A percentile compares a stretch with the other conserved stretches of the same genome.
These are phyloP conservation scores for Gadopsis bispinosus DNA, from an alignment of 2,797 vertebrate genomes.

Conservation along the genomic window DNA sequence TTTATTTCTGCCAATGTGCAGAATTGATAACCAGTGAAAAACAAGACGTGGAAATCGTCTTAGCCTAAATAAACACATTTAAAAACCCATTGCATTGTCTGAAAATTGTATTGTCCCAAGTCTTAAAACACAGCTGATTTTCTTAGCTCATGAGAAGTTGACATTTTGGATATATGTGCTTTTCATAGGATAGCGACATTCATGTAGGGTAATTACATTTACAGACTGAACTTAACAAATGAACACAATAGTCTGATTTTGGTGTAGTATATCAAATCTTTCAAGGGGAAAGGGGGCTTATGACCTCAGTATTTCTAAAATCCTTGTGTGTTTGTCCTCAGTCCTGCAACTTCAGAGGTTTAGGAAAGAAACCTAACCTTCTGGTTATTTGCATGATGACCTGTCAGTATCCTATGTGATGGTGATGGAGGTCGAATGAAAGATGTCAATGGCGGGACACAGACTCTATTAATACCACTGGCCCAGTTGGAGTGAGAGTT, in stretches of 20 bases:
- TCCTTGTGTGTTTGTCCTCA: neutral
- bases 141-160: neutral
- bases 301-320: neutral
- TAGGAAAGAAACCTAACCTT: conserved; percentile 7
- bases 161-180: neutral
- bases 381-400: conserved; percentile 22
- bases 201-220: neutral
- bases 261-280: neutral
- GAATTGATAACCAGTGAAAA: neutral
- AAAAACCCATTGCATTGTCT: neutral
- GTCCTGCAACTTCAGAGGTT: conserved; percentile 21
- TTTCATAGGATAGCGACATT: neutral
- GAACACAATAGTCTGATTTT: neutral
- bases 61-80: neutral
- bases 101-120: neutral
- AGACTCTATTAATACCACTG: conserved; percentile 71
- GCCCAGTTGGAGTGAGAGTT: conserved; percentile 67
- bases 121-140: neutral
- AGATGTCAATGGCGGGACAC: conserved; percentile 67
- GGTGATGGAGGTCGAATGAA: conserved; percentile 58
- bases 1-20: neutral
- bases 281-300: fast-evolving
- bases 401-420: conserved; percentile 13
- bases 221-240: neutral
- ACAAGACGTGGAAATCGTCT: neutral